These are phyloP conservation scores for Brachionus koreanus DNA, from an alignment of 1,140 invertebrate genomes.

Conservation along the genomic window DNA sequence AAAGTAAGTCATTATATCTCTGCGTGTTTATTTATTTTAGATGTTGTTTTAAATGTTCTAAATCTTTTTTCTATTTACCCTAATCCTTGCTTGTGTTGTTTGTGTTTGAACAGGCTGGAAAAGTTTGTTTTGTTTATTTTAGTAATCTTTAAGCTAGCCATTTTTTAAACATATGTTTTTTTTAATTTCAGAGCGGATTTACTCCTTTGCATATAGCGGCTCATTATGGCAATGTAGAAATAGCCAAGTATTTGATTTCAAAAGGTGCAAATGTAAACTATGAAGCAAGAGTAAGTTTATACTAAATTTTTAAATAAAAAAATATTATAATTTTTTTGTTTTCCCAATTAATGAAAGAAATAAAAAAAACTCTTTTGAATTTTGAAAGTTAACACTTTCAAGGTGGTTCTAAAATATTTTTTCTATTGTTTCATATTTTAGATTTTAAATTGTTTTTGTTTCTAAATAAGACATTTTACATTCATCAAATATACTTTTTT, in stretches of 20 bases:
- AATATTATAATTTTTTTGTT: background rate
- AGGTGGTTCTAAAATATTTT: too few species aligned
- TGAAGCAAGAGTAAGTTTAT: constrained; percentile 77
- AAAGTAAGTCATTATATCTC: constrained; percentile 10
- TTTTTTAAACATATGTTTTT: constrained; percentile 28
- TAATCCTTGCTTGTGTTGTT: constrained; percentile 13
- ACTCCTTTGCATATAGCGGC: constrained; percentile 96
- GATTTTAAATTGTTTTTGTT: too few species aligned
- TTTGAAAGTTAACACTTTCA: too few species aligned
- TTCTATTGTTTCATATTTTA: too few species aligned
- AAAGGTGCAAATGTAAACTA: constrained; percentile 96
- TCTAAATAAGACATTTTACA: too few species aligned
- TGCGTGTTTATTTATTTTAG: constrained; percentile 1
- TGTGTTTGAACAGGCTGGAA: constrained; percentile 38
- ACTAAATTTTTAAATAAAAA: background rate
- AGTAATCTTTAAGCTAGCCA: background rate
- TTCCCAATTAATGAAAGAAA: background rate
- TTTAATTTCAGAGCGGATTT: constrained; percentile 73
- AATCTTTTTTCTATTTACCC: background rate
- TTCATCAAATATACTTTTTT: too few species aligned
- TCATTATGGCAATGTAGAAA: constrained; percentile 96
- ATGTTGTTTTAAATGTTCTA: background rate
- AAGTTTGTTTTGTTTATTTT: constrained; percentile 43
- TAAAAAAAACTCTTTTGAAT: too few species aligned
- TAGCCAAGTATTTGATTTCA: constrained; percentile 84